Conservation (phyloP, 2,797 vertebrate genomes). For the Zalophus californianus region DNA sequence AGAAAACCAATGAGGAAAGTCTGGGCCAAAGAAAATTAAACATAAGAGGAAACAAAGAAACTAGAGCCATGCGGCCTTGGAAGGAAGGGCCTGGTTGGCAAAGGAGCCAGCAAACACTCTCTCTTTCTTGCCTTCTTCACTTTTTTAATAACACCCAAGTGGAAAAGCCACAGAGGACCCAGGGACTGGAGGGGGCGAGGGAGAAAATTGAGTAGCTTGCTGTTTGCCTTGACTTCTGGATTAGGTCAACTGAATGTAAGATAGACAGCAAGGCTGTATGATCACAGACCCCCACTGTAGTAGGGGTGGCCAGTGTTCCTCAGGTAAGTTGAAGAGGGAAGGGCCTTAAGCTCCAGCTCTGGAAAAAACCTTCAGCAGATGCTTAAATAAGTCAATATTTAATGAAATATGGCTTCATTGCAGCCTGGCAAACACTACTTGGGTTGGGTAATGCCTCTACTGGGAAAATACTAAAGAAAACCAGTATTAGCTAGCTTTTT, state of each 20-base stretch:
- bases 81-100: slow-evolving; percentile 72
- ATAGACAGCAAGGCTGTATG: not conserved
- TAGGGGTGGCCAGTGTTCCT: not conserved
- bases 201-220: not conserved
- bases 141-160: slow-evolving; percentile 66
- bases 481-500: not conserved
- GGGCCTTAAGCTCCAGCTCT: not conserved
- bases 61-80: slow-evolving; percentile 62
- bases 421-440: not conserved
- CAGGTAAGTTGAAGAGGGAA: not conserved
- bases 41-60: slow-evolving; percentile 82
- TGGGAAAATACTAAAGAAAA: not conserved
- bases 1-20: slow-evolving; percentile 78
- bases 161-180: not conserved
- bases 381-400: not conserved
- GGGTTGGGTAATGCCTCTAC: not conserved
- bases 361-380: not conserved
- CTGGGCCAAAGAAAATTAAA: slow-evolving; percentile 80
- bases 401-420: not conserved
- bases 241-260: not conserved
- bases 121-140: slow-evolving; percentile 38
- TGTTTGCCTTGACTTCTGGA: not conserved
- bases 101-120: slow-evolving; percentile 21
- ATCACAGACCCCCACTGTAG: not conserved
- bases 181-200: not conserved